Evolutionary conservation across 2,113 vertebrate species (phyloP).

Genomic region (Callopanchax toddi): DNA sequence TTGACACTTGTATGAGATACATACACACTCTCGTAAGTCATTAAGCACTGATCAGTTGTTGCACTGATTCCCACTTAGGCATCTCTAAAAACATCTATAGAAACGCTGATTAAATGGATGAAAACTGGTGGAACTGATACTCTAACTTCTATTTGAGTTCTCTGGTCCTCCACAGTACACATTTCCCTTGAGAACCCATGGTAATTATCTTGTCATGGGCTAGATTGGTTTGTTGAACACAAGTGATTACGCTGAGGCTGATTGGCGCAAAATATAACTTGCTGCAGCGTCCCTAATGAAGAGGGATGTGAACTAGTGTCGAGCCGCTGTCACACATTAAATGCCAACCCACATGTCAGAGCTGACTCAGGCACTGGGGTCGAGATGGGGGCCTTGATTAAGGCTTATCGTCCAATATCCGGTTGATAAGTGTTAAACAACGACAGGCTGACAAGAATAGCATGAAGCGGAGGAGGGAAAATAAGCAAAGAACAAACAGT

Average conservation of each 20-base stretch:
- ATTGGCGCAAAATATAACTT: slow-evolving; percentile 66
- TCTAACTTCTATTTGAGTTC: slow-evolving; percentile 28
- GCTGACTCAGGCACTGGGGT: slow-evolving; percentile 22
- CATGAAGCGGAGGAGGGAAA: not conserved
- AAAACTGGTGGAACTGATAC: slow-evolving; percentile 5
- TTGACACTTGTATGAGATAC: not conserved
- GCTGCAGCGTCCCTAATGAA: slow-evolving; percentile 67
- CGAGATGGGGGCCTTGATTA: slow-evolving; percentile 29
- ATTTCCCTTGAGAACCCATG: slow-evolving; percentile 33
- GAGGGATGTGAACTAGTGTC: slow-evolving; percentile 61
- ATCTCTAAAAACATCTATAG: slow-evolving; percentile 20
- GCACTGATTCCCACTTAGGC: not conserved
- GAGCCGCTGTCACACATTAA: slow-evolving; percentile 52
- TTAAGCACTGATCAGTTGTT: not conserved
- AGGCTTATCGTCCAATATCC: slow-evolving; percentile 37
- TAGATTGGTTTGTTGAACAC: slow-evolving; percentile 61
- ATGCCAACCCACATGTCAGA: slow-evolving; percentile 45
- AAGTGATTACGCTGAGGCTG: slow-evolving; percentile 56
- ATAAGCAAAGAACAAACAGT: not conserved
- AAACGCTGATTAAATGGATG: slow-evolving; percentile 4
- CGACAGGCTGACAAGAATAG: slow-evolving; percentile 22
- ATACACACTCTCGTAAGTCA: not conserved
- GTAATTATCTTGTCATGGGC: slow-evolving; percentile 75
- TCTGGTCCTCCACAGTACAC: slow-evolving; percentile 9
- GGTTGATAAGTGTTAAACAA: slow-evolving; percentile 27